A percentile compares a stretch with the other conserved stretches of the same genome.
Conservation (phyloP, 2,888 invertebrate species). For the Nomada fabriciana region DNA sequence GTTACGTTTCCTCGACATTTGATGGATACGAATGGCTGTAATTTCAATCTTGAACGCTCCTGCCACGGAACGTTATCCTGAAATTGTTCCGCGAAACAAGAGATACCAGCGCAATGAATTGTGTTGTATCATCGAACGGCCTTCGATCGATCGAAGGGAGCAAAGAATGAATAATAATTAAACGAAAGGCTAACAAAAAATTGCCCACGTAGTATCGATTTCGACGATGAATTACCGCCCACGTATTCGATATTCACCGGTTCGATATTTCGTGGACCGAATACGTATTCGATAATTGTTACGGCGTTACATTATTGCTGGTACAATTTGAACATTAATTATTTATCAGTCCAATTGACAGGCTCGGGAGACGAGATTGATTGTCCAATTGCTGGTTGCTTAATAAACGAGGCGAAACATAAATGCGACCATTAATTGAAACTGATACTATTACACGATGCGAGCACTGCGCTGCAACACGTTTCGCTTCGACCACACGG, state of each 20-base stretch:
- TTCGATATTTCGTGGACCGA: background rate
- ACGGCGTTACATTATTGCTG: conserved; percentile 1
- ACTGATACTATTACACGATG: background rate
- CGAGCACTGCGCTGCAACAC: background rate
- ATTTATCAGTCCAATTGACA: background rate
- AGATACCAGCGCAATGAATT: conserved; percentile 32
- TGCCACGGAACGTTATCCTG: conserved; percentile 36
- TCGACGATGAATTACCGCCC: background rate
- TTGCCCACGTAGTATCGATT: no score
- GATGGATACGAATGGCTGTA: conserved; percentile 65
- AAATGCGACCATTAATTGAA: background rate
- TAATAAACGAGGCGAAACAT: background rate
- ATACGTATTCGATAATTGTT: conserved; percentile 2
- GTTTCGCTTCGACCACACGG: background rate
- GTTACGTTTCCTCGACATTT: conserved; percentile 65
- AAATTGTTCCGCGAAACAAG: conserved; percentile 43
- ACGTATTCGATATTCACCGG: background rate
- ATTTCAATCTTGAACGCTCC: conserved; percentile 49
- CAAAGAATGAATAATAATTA: no score
- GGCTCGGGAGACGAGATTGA: background rate
- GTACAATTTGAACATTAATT: conserved; percentile 15
- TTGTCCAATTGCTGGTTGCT: background rate
- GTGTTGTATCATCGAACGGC: conserved; percentile 31
- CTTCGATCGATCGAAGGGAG: conserved; percentile 2
- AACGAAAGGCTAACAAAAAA: no score